Percentiles rank a stretch among this genome's conserved stretches.
Conservation (phyloP, 2,888 invertebrate species). For the Phlogophora meticulosa region DNA sequence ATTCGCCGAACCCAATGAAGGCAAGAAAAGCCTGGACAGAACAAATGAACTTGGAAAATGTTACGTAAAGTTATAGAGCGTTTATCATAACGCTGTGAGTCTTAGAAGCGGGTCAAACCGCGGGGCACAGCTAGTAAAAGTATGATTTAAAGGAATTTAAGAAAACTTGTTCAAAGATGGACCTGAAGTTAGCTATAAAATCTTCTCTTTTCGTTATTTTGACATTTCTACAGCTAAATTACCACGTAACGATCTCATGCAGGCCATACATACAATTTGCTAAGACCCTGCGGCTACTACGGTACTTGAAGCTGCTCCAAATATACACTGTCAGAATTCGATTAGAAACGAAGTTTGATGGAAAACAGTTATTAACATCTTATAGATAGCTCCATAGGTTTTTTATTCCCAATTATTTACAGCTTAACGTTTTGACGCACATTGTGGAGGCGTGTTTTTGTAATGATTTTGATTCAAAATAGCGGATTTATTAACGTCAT, state of each 20-base stretch:
- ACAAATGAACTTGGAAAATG: too few species aligned
- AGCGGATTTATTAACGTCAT: slow-evolving; percentile 5
- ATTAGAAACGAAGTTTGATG: slow-evolving; percentile 85
- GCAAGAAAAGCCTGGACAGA: too few species aligned
- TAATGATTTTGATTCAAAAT: slow-evolving; percentile 35
- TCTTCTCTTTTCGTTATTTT: slow-evolving; percentile 16
- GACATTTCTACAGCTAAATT: slow-evolving; percentile 30
- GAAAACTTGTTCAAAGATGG: too few species aligned
- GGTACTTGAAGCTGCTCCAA: slow-evolving; percentile 80
- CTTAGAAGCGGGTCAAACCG: too few species aligned
- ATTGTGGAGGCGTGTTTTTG: slow-evolving; percentile 47
- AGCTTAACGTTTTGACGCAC: slow-evolving; percentile 55
- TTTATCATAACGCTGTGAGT: too few species aligned
- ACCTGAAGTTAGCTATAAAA: too few species aligned
- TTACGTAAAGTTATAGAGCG: too few species aligned
- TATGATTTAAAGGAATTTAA: too few species aligned
- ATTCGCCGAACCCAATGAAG: too few species aligned
- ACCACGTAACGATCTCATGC: slow-evolving; percentile 30
- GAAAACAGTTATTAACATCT: slow-evolving; percentile 83
- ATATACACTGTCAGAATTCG: slow-evolving; percentile 81
- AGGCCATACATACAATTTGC: slow-evolving; percentile 63
- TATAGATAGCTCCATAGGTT: slow-evolving; percentile 62
- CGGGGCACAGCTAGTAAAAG: too few species aligned
- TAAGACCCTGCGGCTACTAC: slow-evolving; percentile 78
- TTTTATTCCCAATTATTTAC: slow-evolving; percentile 64